Conservation (phyloP, 2,888 invertebrate genomes). For the Crossocerus cetratus region DNA sequence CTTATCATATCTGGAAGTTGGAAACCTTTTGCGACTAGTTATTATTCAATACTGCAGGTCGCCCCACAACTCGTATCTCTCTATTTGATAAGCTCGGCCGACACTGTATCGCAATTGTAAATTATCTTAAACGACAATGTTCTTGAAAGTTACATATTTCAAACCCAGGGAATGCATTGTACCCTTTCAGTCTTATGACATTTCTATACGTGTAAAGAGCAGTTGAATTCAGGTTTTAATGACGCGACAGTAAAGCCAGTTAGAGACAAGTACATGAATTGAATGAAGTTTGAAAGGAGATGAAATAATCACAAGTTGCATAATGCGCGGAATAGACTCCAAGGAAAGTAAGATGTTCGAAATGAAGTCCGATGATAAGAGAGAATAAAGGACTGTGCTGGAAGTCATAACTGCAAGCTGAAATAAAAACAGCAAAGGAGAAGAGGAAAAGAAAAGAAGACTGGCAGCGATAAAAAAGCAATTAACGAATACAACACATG, state of each 20-base stretch:
- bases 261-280: slow-evolving; percentile 4
- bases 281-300: slow-evolving; percentile 10
- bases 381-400: slow-evolving; percentile 23
- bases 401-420: slow-evolving; percentile 30
- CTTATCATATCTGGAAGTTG: no score
- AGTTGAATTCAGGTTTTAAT: slow-evolving; percentile 35
- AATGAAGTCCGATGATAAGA: slow-evolving; percentile 22
- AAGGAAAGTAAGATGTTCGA: slow-evolving; percentile 17
- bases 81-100: no score
- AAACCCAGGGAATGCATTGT: no score
- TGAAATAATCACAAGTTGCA: slow-evolving; percentile 19
- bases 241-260: not conserved
- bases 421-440: slow-evolving; percentile 21
- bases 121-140: no score
- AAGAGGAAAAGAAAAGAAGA: slow-evolving; percentile 10
- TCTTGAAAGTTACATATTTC: no score
- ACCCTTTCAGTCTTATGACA: no score
- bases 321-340: slow-evolving; percentile 13
- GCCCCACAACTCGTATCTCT: no score
- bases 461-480: slow-evolving; percentile 34
- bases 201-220: no score
- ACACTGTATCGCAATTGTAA: no score
- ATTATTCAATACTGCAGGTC: not conserved
- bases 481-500: slow-evolving; percentile 11
- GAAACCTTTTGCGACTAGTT: no score